These are phyloP conservation scores for Ariopsis seemanni DNA, from an alignment of 2,113 vertebrate genomes.

Conservation along the genomic window DNA sequence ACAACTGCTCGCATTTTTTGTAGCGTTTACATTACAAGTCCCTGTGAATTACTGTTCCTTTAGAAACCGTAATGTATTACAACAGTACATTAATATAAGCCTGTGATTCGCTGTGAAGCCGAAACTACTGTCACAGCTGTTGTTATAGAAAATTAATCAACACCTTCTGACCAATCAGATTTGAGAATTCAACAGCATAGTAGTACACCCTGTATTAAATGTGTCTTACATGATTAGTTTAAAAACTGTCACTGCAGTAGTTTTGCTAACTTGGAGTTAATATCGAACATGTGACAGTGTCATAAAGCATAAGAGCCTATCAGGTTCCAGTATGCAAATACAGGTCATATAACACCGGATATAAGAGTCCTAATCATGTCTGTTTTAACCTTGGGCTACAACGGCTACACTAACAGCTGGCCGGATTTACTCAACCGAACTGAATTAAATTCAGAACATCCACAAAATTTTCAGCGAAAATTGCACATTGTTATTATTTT, in stretches of 20 bases:
- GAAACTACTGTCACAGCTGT: background rate
- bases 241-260: background rate
- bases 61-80: no score
- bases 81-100: background rate
- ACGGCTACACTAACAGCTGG: background rate
- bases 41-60: background rate
- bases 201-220: background rate
- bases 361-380: background rate
- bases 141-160: background rate
- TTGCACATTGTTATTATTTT: no score
- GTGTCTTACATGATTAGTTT: background rate
- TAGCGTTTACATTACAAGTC: background rate
- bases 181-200: background rate
- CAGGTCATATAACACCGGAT: background rate
- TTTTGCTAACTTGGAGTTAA: background rate
- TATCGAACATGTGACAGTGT: background rate
- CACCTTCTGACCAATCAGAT: background rate
- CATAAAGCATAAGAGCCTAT: background rate
- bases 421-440: no score
- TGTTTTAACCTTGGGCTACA: background rate
- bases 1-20: no score
- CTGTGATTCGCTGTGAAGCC: background rate
- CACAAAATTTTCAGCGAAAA: no score
- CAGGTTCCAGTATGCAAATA: background rate
- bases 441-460: no score